These are phyloP conservation scores for Eurytoma californica DNA, from an alignment of 2,888 invertebrate genomes.

Conservation along the genomic window DNA sequence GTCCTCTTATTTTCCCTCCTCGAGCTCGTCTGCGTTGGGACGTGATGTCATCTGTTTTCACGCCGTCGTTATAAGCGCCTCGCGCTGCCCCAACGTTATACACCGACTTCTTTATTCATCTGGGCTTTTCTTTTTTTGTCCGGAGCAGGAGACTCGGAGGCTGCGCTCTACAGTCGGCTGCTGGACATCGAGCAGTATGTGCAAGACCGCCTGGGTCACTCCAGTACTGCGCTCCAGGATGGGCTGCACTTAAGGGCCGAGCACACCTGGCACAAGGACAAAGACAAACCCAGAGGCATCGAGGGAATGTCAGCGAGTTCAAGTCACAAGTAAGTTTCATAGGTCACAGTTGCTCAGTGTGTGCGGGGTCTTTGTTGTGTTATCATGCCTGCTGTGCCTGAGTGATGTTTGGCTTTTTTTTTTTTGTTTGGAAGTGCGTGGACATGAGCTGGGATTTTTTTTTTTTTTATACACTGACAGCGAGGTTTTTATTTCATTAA, in stretches of 20 bases:
- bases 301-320: conserved; percentile 74
- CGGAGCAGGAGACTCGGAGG: conserved; percentile 32
- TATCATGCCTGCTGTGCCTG: too few species aligned
- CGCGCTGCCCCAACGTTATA: not conserved
- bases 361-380: not conserved
- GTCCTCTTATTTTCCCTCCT: not conserved
- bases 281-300: conserved; percentile 21
- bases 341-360: not conserved
- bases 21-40: not conserved
- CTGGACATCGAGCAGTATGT: conserved; percentile 17
- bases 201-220: not conserved
- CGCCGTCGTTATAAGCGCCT: not conserved
- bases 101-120: not conserved
- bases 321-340: conserved; percentile 68
- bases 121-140: not conserved
- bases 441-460: not conserved
- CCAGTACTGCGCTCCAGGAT: conserved; percentile 11
- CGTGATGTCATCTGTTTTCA: conserved; percentile 44
- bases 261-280: conserved; percentile 36
- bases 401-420: too few species aligned
- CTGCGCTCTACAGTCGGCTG: conserved; percentile 23
- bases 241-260: conserved; percentile 25
- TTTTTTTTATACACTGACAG: not conserved
- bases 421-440: not conserved
- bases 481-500: conserved; percentile 27